Percentiles rank a stretch among this genome's conserved stretches.
Conservation (phyloP, 2,797 vertebrate genomes). For the Arctocebus calabarensis region DNA sequence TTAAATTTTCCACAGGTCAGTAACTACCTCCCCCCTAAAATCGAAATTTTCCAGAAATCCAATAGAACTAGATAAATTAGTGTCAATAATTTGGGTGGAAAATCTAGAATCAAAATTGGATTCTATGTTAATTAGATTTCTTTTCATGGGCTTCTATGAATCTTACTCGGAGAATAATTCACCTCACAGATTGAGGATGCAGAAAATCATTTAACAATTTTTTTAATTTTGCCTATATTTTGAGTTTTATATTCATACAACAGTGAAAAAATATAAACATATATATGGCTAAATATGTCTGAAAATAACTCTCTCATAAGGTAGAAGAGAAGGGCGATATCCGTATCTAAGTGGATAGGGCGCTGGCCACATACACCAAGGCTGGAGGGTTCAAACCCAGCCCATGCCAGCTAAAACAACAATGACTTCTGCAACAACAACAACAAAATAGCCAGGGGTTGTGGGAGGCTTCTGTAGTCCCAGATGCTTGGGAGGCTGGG, state of each 20-base stretch:
- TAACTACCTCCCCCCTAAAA: no score
- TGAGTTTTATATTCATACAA: background rate
- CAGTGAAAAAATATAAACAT: background rate
- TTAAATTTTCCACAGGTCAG: no score
- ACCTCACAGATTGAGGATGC: background rate
- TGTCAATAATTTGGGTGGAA: background rate
- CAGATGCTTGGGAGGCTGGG: no score
- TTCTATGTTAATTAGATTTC: no score
- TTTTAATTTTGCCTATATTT: background rate
- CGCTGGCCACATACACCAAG: no score
- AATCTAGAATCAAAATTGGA: no score
- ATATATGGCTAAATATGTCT: background rate
- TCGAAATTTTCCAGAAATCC: background rate
- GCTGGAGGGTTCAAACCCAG: no score
- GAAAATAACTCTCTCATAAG: background rate
- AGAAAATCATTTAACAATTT: background rate
- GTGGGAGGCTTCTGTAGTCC: no score
- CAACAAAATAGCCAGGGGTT: no score
- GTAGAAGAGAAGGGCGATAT: background rate
- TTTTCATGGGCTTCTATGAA: background rate
- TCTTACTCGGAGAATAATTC: background rate
- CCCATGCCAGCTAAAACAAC: no score
- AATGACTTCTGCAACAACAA: no score
- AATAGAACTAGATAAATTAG: background rate
- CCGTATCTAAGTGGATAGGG: no score